Evolutionary conservation across 2,113 vertebrate genomes (phyloP).

Genomic region (Taurulus bubalis): DNA sequence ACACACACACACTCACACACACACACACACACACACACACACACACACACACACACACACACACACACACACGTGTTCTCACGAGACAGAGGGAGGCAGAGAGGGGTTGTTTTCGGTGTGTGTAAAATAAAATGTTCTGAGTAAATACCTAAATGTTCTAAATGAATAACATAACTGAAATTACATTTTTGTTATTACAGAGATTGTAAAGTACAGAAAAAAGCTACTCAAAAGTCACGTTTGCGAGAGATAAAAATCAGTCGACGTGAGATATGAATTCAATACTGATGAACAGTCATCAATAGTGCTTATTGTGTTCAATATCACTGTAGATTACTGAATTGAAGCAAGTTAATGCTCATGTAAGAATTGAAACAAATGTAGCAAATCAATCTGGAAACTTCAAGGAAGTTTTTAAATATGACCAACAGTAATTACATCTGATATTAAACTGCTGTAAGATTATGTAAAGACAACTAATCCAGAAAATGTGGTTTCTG

Average conservation of each 20-base stretch:
- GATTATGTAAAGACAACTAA: not conserved
- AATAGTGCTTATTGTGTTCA: too few relatives aligned
- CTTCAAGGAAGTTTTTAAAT: not conserved
- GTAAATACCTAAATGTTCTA: not conserved
- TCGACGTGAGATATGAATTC: constrained; percentile 10
- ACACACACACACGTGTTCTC: too few relatives aligned
- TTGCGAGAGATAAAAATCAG: constrained; percentile 14
- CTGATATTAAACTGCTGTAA: not conserved
- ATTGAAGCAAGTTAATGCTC: too few relatives aligned
- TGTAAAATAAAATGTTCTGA: not conserved
- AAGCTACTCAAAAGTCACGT: not conserved
- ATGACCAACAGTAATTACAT: not conserved
- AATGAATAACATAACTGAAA: not conserved
- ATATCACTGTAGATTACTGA: too few relatives aligned
- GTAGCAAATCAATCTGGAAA: not conserved
- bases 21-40: too few relatives aligned
- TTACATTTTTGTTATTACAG: not conserved
- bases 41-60: too few relatives aligned
- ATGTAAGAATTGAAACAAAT: too few relatives aligned
- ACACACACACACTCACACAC: too few relatives aligned
- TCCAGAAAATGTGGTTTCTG: not conserved
- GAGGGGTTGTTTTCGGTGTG: not conserved
- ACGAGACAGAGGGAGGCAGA: not conserved
- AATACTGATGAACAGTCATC: constrained; percentile 39
- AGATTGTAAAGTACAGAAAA: too few relatives aligned